A percentile compares a stretch with the other conserved stretches of the same genome.
These are phyloP conservation scores for Formica aserva DNA, from an alignment of 2,888 invertebrate species.

Conservation along the genomic window DNA sequence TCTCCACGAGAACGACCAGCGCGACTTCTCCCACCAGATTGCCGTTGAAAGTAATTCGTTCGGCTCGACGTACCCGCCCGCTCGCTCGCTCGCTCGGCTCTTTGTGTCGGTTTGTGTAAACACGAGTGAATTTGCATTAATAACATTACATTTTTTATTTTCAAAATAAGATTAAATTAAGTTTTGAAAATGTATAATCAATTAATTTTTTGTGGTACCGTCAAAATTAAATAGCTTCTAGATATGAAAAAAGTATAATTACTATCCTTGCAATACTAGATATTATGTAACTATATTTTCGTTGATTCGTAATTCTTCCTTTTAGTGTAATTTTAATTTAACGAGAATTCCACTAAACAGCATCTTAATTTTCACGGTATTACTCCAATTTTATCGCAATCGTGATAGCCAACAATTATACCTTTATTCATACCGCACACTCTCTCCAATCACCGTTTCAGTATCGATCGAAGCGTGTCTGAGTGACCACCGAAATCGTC, in stretches of 20 bases:
- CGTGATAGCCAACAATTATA: not conserved
- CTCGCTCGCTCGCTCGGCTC: conserved; percentile 56
- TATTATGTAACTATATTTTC: not conserved
- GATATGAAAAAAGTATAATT: not conserved
- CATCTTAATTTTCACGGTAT: not conserved
- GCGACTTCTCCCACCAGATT: conserved; percentile 65
- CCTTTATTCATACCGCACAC: not conserved
- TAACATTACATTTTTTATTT: not conserved
- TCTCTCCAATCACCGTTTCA: not conserved
- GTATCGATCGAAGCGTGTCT: conserved; percentile 44
- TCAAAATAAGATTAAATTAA: not conserved
- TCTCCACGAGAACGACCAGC: conserved; percentile 69
- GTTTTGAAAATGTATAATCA: not conserved
- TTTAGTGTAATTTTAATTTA: not conserved
- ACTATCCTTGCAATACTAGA: not conserved
- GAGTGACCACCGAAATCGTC: conserved; percentile 34
- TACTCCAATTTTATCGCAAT: not conserved
- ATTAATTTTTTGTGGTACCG: not conserved
- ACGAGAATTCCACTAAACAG: not conserved
- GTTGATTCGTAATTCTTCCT: not conserved
- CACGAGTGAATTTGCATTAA: not conserved
- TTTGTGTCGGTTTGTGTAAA: conserved; percentile 35
- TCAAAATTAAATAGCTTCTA: not conserved
- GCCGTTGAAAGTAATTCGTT: conserved; percentile 71
- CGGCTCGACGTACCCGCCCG: conserved; percentile 57